Evolutionary conservation across 2,888 invertebrate species (phyloP), one percentile per base, ranked within the genome.

Genomic region (Drosophila villosipedis): DNA sequence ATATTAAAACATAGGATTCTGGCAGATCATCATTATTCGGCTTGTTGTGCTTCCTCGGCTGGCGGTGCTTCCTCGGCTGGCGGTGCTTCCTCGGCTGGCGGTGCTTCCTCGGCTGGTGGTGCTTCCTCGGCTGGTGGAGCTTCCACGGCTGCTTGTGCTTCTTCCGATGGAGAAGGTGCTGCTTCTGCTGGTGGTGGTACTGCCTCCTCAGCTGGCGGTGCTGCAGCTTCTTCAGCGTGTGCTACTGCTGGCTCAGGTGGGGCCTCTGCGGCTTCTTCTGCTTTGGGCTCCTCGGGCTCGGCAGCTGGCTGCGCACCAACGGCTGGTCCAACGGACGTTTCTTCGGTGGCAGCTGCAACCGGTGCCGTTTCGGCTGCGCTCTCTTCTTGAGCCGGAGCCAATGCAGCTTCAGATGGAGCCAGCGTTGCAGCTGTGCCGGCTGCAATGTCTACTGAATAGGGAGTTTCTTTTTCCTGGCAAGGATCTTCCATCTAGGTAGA

Each of bases 391-490:
- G n/a, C 4, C 12, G n/a, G 6, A 12, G 22, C 60, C 41, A 54
- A 9, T 41, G 25, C 19, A 39, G 33, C 52, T 4, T 25, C 60
- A 1, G 33, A 41, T 3, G 12, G 7, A n/a, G 19, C 9, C 14
- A 6, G 19, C 7, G 22, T 31, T 16, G 16, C 10, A 22, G 30
- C 57, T 9, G 66, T 14, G 19, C 28, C 22, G 6, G 14, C 12
- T 6, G 41, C 52, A 0, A 41, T 62, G 5, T 12, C 14, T 0
- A 4, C 28, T 10, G 60, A 61, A 12, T n/a, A 3, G 0, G 65
- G 68, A 9, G 78, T 78, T 30, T 78, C 80, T 12, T 25, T 49
- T 1, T 76, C 80, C 12, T 33, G 41, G 22, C 78, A 79, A 1
- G 80, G 78, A 64, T 79, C 72, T 6, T 43, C 61, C 33, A 69